Base-by-base conservation (phyloP, 2,113 vertebrate species). In the Acrocephalus arundinaceus region DNA sequence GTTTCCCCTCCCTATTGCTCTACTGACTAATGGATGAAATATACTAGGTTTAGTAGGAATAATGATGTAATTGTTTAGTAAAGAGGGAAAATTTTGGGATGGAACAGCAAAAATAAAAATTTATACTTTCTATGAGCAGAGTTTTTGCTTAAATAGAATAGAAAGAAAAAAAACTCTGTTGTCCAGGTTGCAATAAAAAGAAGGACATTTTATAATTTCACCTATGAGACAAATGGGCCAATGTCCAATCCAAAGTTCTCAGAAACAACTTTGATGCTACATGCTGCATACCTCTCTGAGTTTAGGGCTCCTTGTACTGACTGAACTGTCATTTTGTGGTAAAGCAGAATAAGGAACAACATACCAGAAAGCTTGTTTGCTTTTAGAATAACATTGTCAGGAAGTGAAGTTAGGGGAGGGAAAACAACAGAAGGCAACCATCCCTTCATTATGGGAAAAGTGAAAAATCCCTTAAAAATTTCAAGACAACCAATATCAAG, bases 1-100 rank as follows among this genome's bases (percentile, higher is more conserved):
- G 0, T 8, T 61, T n/a, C 8, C 0, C 10, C 6, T 13, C 15
- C 7, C 7, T 24, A 3, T 48, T 63, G 46, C 13, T 72, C 37
- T 41, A 61, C 13, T 43, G 28, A 62, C 2, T 77, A 83, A 27
- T 8, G 6, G 15, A 70, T 73, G 2, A 79, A 78, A 43, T 51
- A 37, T 6, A 15, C 4, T 59, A 14, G 6, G 7, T 57, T 70
- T 61, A 80, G 5, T 11, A 71, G 15, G 10, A 77, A 61, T 37
- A 71, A 49, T 27, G 7, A 41, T 3, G 5, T 19, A 45, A 16
- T 9, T 41, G 2, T 82, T 78, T 61, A 45, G n/a, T 43, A 61
- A 76, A 25, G 28, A 74, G 4, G 9, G 25, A 65, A 71, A 84
- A n/a, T 1, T 57, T 68, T 54, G 5, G 15, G 20, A 65, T 3